phyloP scores from a whole-genome alignment of 2,888 invertebrate species.

The Drosophila leonis region DNA sequence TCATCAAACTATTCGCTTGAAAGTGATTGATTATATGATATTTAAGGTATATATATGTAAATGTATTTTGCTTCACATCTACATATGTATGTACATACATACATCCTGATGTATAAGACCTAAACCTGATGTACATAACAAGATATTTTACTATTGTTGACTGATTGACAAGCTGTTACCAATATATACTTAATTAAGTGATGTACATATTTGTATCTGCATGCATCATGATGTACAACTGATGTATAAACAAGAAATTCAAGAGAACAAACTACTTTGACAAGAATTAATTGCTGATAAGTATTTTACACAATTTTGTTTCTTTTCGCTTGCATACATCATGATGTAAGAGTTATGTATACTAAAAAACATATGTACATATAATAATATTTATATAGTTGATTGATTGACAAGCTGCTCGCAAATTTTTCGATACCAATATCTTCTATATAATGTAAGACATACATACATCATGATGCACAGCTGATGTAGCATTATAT shows the following conservation, averaged over 20 bases:
- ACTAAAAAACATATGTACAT: not conserved
- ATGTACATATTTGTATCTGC: not conserved
- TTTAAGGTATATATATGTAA: no score
- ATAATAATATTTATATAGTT: no score
- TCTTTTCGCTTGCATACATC: not conserved
- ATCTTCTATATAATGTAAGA: not conserved
- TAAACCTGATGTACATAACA: no score
- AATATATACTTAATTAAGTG: no score
- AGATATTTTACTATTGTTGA: no score
- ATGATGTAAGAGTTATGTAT: not conserved
- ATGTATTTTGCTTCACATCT: no score
- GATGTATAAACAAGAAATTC: not conserved
- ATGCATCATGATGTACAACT: slow-evolving; percentile 1
- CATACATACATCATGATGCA: not conserved
- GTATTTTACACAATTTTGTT: not conserved
- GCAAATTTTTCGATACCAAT: not conserved
- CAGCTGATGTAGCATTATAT: not conserved
- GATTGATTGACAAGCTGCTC: not conserved
- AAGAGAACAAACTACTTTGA: not conserved
- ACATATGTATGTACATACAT: no score
- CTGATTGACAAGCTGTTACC: no score
- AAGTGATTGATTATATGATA: no score
- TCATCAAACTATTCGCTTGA: no score
- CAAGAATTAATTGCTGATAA: not conserved
- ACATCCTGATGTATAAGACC: not conserved